phyloP scores from a whole-genome alignment of 2,113 vertebrate species.

The Odontophorus gujanensis region DNA sequence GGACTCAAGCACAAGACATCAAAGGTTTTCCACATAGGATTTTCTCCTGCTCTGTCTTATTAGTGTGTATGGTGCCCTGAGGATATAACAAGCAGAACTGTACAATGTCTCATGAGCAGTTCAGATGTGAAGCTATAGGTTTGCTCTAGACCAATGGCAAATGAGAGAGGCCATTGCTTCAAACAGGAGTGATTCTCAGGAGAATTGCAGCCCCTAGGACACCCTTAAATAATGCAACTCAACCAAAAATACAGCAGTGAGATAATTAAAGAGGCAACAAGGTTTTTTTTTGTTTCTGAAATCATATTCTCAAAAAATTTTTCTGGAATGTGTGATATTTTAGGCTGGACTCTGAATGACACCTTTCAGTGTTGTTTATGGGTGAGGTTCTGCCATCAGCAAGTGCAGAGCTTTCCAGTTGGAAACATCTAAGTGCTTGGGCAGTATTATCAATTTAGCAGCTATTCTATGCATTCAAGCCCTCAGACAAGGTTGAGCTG shows the following conservation, averaged over 20 bases:
- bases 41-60: constrained; percentile 12
- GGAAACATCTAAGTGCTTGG: neutral
- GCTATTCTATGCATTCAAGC: neutral
- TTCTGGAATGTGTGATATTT: neutral
- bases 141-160: neutral
- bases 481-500: neutral
- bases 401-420: neutral
- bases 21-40: neutral
- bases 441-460: neutral
- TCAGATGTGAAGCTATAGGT: neutral
- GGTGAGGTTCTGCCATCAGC: neutral
- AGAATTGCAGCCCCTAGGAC: neutral
- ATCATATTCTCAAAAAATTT: neutral
- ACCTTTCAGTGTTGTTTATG: neutral
- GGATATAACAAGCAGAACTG: neutral
- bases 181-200: neutral
- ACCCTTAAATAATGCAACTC: neutral
- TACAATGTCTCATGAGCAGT: neutral
- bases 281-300: neutral
- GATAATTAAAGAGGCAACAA: neutral
- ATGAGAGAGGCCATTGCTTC: neutral
- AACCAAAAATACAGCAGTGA: neutral
- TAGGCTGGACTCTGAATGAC: neutral
- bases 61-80: neutral
- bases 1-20: neutral